phyloP scores from a whole-genome alignment of 2,797 vertebrate species.

The Cottoperca gobio region DNA sequence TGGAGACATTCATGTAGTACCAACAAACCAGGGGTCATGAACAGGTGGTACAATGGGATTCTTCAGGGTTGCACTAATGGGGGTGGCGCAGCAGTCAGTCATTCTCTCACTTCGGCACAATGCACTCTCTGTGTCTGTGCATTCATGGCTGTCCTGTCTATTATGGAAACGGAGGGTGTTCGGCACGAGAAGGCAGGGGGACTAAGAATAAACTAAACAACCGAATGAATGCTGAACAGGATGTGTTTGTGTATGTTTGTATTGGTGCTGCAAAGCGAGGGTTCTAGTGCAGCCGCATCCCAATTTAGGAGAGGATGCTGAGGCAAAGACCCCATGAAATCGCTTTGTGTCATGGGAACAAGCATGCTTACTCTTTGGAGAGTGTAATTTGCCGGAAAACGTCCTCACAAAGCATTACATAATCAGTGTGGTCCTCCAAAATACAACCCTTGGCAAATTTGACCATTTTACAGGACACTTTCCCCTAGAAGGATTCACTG shows the following conservation, averaged over 20 bases:
- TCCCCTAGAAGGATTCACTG: constrained; percentile 27
- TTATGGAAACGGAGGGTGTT: constrained; percentile 62
- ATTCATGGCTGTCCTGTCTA: constrained; percentile 61
- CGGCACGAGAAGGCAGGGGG: constrained; percentile 44
- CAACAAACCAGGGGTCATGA: constrained; percentile 30
- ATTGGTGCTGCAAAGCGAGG: constrained; percentile 51
- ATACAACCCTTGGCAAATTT: constrained; percentile 58
- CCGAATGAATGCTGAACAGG: constrained; percentile 53
- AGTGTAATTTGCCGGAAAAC: constrained; percentile 78
- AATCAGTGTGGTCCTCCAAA: constrained; percentile 56
- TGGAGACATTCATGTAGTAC: constrained; percentile 3
- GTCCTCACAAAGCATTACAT: constrained; percentile 74
- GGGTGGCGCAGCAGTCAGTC: constrained; percentile 62
- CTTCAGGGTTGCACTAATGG: constrained; percentile 45
- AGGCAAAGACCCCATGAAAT: constrained; percentile 75
- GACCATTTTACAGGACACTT: constrained; percentile 46
- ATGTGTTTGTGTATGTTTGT: constrained; percentile 66
- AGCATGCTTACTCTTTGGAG: constrained; percentile 63
- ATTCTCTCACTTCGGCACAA: constrained; percentile 71
- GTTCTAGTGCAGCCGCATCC: constrained; percentile 54
- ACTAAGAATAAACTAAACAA: constrained; percentile 66
- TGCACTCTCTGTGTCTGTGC: constrained; percentile 68
- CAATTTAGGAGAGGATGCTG: constrained; percentile 75
- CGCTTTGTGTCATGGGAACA: constrained; percentile 72
- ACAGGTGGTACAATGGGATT: constrained; percentile 54